Conservation (phyloP, 1,140 invertebrate genomes). For the Condylostylus longicornis region DNA sequence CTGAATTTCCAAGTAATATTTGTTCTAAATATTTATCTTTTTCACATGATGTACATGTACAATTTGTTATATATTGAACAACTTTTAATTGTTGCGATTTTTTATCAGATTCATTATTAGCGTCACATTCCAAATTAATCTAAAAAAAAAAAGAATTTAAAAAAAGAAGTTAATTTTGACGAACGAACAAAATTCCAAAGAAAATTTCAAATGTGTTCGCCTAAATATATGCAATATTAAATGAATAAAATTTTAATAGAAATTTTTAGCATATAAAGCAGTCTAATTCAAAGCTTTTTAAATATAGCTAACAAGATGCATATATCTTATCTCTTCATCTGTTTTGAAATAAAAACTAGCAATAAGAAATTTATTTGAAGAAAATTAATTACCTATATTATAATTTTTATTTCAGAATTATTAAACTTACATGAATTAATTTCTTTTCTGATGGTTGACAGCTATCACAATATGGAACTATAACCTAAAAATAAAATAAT, state of each 20-base stretch:
- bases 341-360: too few species aligned
- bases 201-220: too few species aligned
- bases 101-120: conserved; percentile 36
- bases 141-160: conserved; percentile 17
- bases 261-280: too few species aligned
- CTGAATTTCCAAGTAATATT: not conserved
- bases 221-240: too few species aligned
- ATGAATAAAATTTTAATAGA: too few species aligned
- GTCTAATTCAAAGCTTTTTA: too few species aligned
- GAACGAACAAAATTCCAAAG: not conserved
- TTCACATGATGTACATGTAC: conserved; percentile 43
- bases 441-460: conserved; percentile 45
- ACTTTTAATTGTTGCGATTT: conserved; percentile 40
- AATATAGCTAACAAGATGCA: too few species aligned
- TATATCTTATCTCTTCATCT: too few species aligned
- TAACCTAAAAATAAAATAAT: conserved; percentile 19
- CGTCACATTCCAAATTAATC: conserved; percentile 42
- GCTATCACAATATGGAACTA: conserved; percentile 50
- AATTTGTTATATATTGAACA: conserved; percentile 48
- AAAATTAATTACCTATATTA: not conserved
- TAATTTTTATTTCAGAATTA: not conserved
- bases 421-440: conserved; percentile 43
- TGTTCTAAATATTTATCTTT: conserved; percentile 4
- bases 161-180: not conserved
- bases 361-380: too few species aligned